Base-by-base conservation (phyloP, 2,113 vertebrate species). In the Corythornis vintsioides region DNA sequence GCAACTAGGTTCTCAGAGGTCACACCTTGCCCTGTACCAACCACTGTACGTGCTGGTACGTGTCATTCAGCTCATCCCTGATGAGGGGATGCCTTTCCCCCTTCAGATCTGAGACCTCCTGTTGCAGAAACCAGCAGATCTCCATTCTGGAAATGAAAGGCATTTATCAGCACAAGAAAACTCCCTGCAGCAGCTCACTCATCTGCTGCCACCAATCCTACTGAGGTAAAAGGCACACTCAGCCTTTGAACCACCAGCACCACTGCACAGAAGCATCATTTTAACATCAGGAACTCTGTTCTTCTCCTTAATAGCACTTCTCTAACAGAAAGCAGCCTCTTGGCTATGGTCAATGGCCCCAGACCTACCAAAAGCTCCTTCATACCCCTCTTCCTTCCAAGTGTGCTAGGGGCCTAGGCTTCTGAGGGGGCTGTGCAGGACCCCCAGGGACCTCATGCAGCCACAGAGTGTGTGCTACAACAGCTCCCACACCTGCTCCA, bases 371-470 rank as follows among this genome's bases (percentile, higher is more conserved):
- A 70, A 85, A 75, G 43, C 43, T 59, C 29, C 69, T 75, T 85
- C 20, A 14, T 1, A 40, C n/a, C 38, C 25, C 28, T 53, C 52
- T 19, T 70, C 13, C 56, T 70, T 65, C 43, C 57, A 47, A 42
- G 20, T 0, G 0, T 20, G 15, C 56, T 7, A n/a, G n/a, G n/a
- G n/a, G 24, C 20, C 17, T 38, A 59, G 63, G 43, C 20, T 64
- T 7, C 4, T 2, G 7, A 74, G 25, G 45, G n/a, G 6, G 17
- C 56, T 59, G 16, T 9, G 16, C 48, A 47, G n/a, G n/a, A 84
- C 69, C 13, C 2, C 0, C 56, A 20, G 43, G 28, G 43, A 38
- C 52, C 24, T 35, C 43, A n/a, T 0, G 0, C 20, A 42, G 21
- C 29, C 50, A 70, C n/a, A 53, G 33, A 57, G 7, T 42, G 69